Conservation (phyloP, 2,888 invertebrate genomes). For the Acanthosepion pharaonis region DNA sequence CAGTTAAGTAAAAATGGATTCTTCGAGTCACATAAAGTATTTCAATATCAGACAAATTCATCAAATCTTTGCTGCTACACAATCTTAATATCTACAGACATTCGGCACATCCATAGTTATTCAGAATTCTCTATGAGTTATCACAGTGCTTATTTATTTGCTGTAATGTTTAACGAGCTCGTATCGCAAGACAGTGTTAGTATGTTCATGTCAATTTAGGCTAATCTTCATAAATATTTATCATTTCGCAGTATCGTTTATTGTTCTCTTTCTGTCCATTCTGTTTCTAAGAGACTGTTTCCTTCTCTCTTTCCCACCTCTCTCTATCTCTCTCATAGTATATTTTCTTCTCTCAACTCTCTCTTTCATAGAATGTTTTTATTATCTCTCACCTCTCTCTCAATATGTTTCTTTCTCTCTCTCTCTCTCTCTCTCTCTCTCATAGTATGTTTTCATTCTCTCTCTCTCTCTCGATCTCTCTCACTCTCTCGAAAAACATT, state of each 20-base stretch:
- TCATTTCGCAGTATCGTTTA: neutral
- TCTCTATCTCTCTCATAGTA: neutral
- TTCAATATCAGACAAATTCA: too few species aligned
- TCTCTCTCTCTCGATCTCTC: neutral
- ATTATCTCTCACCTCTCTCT: neutral
- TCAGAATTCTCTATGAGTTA: neutral
- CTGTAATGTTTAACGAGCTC: neutral
- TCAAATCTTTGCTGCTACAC: too few species aligned
- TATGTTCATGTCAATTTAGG: neutral
- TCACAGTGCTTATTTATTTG: neutral
- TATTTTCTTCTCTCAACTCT: neutral
- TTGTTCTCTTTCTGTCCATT: neutral
- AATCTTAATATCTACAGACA: too few species aligned
- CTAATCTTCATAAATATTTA: neutral
- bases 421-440: too few species aligned
- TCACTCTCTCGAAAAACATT: neutral
- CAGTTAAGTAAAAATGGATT: too few species aligned
- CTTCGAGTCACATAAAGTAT: too few species aligned
- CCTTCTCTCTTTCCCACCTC: neutral
- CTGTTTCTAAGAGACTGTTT: too few species aligned
- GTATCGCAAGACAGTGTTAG: neutral
- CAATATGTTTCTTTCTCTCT: neutral
- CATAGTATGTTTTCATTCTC: neutral
- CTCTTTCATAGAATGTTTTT: neutral
- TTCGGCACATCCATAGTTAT: too few species aligned